Evolutionary conservation across 2,888 invertebrate genomes (phyloP).

Genomic region (Tupiocoris notatus): DNA sequence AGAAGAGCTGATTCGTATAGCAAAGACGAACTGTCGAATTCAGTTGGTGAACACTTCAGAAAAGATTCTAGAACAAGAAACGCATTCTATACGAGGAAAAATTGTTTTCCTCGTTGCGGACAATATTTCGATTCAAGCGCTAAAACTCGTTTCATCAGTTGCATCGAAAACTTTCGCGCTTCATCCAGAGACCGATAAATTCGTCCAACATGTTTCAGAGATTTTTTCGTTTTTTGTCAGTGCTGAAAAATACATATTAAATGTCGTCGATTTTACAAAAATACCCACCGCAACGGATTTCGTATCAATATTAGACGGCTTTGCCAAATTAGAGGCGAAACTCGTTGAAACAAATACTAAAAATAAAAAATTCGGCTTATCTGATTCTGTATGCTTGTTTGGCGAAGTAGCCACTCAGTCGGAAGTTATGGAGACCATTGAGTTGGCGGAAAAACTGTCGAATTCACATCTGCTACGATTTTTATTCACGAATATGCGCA

Average conservation of each 20-base stretch:
- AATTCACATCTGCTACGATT: slow-evolving; percentile 3
- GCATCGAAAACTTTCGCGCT: neutral
- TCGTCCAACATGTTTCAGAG: neutral
- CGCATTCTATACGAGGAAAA: neutral
- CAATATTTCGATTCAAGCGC: neutral
- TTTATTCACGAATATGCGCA: neutral
- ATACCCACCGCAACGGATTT: too few species aligned
- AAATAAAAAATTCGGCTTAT: too few species aligned
- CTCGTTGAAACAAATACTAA: neutral
- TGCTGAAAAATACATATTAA: slow-evolving; percentile 4
- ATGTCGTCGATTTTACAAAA: neutral
- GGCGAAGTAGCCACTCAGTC: neutral
- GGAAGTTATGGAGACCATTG: neutral
- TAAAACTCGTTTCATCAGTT: neutral
- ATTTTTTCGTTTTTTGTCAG: neutral
- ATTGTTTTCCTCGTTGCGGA: slow-evolving; percentile 3
- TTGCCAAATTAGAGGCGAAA: neutral
- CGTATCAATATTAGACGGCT: too few species aligned
- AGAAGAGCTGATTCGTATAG: neutral
- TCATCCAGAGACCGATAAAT: neutral
- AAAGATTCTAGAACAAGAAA: neutral
- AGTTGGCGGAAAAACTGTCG: neutral
- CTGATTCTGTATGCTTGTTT: neutral
- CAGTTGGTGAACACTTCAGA: neutral
- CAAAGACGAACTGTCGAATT: neutral